Evolutionary conservation across 2,888 invertebrate species (phyloP).

Genomic region (Erynnis tages): DNA sequence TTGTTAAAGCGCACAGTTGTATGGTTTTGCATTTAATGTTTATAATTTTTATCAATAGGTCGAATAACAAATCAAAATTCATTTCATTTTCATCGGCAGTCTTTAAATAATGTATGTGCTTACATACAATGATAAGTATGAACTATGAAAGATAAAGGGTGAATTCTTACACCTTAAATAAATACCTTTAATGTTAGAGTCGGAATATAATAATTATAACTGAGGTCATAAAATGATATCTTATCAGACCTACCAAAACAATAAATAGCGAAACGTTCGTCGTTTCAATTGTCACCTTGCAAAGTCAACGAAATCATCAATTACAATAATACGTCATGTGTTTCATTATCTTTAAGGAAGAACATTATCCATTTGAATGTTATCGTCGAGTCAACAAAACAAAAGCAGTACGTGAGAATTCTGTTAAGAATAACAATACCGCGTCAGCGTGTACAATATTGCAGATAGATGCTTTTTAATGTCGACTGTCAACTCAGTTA

Average conservation of each 20-base stretch:
- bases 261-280: not conserved
- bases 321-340: not conserved
- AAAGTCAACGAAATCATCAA: not conserved
- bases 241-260: not conserved
- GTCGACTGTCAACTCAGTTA: constrained; percentile 6
- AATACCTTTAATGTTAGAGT: no score
- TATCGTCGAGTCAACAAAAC: constrained; percentile 21
- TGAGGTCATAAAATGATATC: no score
- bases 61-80: no score
- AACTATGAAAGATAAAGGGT: no score
- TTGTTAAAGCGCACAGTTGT: no score
- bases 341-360: constrained; percentile 10
- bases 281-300: not conserved
- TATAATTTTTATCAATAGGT: no score
- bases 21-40: no score
- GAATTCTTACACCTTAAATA: no score
- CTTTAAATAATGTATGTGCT: no score
- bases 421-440: constrained; percentile 18
- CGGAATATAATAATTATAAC: no score
- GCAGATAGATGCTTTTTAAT: constrained; percentile 6
- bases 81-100: no score
- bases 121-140: no score
- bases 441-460: constrained; percentile 11
- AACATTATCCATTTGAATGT: constrained; percentile 11
- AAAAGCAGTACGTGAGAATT: constrained; percentile 29